Evolutionary conservation across 2,888 invertebrate genomes (phyloP), one percentile per base, ranked within the genome.

Genomic region (Melanostoma scalare): DNA sequence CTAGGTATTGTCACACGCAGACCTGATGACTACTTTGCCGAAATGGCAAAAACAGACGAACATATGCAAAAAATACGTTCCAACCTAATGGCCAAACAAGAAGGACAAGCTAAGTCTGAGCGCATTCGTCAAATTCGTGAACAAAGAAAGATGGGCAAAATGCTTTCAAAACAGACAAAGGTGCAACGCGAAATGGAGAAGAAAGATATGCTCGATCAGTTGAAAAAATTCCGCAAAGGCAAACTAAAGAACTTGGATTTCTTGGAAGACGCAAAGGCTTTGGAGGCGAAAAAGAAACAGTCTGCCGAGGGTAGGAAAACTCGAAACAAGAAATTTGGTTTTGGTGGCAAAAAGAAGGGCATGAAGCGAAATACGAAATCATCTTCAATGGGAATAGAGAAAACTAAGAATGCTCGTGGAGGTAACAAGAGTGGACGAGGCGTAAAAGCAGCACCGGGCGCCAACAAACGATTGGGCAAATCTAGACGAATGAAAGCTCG

Each of bases 11-110:
- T 94, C 0, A 98, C 97, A 0, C 95, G 94, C 88, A 93, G 96
- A 61, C 99, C 99, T 0, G 96, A 97, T 72, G 99, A 99, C 91
- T 99, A 98, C 91, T 99, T 98, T 92, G 99, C 99, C 0, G 97
- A 99, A 93, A 99, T 99, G 99, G 98, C 97, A 0, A 99, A 99
- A 91, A 93, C 96, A 9, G 99, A 99, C 92, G 94, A 94, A 40
- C 99, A 99, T 88, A 99, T 99, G 99, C 97, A 98, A 88, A 98
- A 98, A 92, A 95, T 98, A 0, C 93, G 97, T 58, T 93, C 95
- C 88, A 95, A 95, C 88, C 90, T 98, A 36, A 93, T 97, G 92
- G 94, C 96, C 33, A 96, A 97, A 89, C 96, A 99, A 89, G 94
- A 95, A 9, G 94, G 95, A 9, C 95, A 96, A 86, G 96, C 98